Percentiles rank a stretch among this genome's conserved stretches.
phyloP scores from a whole-genome alignment of 2,797 vertebrate genomes.

The Thamnophis elegans region DNA sequence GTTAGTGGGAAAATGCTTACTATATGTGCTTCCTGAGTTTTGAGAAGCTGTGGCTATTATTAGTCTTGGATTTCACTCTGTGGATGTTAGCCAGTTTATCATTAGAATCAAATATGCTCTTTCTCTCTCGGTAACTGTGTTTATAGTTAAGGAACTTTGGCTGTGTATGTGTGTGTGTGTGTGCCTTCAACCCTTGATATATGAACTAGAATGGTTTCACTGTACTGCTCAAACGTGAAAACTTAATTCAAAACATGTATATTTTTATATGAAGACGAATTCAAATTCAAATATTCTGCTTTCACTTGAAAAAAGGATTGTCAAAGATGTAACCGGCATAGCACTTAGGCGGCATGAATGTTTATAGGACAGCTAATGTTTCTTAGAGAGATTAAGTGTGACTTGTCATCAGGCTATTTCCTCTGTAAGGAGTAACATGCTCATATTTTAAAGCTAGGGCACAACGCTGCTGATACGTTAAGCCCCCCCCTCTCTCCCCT shows the following conservation, averaged over 20 bases:
- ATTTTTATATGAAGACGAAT: background rate
- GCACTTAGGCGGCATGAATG: background rate
- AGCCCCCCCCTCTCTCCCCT: background rate
- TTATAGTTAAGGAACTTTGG: too few relatives aligned
- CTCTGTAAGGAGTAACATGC: background rate
- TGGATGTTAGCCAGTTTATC: background rate
- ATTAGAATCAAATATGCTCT: background rate
- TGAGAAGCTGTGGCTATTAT: background rate
- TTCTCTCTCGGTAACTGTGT: background rate
- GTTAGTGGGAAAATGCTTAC: background rate
- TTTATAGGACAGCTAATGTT: constrained; percentile 10
- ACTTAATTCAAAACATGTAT: background rate
- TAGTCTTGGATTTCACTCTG: background rate
- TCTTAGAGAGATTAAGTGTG: background rate
- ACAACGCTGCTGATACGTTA: background rate
- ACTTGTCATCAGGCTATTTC: background rate
- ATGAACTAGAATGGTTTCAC: background rate
- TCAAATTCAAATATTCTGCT: background rate
- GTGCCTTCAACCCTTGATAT: background rate
- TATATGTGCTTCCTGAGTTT: background rate
- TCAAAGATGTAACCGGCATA: background rate
- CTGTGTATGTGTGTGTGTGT: too few relatives aligned
- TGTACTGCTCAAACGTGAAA: background rate
- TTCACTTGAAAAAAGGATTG: background rate
- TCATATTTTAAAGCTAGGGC: background rate